phyloP scores from a whole-genome alignment of 2,113 vertebrate genomes.

The Ctenomys sociabilis region DNA sequence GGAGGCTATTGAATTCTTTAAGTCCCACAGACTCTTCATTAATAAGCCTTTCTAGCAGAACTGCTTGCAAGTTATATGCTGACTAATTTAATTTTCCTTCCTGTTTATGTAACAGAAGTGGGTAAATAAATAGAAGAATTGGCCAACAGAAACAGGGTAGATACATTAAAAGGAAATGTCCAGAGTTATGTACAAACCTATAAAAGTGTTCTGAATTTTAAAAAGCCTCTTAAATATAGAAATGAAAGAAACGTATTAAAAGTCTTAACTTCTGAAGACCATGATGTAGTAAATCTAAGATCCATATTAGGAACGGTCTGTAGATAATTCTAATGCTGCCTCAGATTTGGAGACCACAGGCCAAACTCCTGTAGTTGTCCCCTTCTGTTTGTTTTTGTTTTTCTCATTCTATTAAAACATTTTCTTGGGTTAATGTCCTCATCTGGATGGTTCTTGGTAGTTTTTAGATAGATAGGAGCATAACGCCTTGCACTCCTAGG shows the following conservation, averaged over 20 bases:
- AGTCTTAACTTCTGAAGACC: not conserved
- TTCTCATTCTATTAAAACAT: slow-evolving; percentile 4
- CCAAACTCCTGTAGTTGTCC: not conserved
- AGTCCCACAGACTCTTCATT: not conserved
- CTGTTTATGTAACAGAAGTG: not conserved
- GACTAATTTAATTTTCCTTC: not conserved
- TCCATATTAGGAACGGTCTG: not conserved
- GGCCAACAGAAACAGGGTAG: not conserved
- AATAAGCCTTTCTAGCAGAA: not conserved
- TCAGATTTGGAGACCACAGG: not conserved
- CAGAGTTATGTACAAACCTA: not conserved
- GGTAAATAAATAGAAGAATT: not conserved
- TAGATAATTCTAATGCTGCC: not conserved
- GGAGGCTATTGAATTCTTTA: not conserved
- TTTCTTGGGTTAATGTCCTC: not conserved
- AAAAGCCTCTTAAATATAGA: not conserved
- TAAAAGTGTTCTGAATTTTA: not conserved
- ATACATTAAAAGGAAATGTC: not conserved
- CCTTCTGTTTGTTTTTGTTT: not conserved
- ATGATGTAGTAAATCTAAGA: not conserved
- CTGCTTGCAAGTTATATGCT: not conserved
- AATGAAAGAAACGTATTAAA: not conserved
- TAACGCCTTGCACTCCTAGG: slow-evolving; percentile 19
- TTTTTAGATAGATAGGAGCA: not conserved
- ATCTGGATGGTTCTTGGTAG: not conserved